Evolutionary conservation across 1,140 invertebrate species (phyloP), one percentile per base, ranked within the genome.

Genomic region (Habropoda laboriosa): DNA sequence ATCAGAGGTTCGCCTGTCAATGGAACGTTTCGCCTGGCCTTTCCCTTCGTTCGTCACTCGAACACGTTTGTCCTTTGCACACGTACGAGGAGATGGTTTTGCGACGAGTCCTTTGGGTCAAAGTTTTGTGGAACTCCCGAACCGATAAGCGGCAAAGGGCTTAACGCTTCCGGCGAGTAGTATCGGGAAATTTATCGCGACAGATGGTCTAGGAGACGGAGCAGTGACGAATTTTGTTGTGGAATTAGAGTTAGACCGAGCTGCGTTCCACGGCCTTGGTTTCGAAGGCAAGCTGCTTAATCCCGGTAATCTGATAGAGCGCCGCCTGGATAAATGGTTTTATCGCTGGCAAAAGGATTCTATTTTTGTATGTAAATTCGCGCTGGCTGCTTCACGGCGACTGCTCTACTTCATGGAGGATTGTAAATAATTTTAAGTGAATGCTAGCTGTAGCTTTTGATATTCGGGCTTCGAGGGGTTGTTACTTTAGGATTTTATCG

Each of bases 151-250:
- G 30, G 53, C 1, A 21, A n/a, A 18, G 6, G 32, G 61, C 27
- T 55, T 42, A 53, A 55, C 32, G 73, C 40, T 45, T 32, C n/a
- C 8, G 71, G 32, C 30, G 47, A 47, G 32, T 40, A 32, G 47
- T 53, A 40, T 35, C 61, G 63, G 38, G 4, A 32, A 66, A 66
- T 38, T 76, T 76, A 67, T 67, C 53, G 49, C n/a, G n/a, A n/a
- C 53, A 35, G 61, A 27, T 42, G 47, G 49, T 67, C 30, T n/a
- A 6, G 21, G 38, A 21, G 24, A 21, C 0, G 10, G 30, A 16
- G 8, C 30, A n/a, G 27, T 18, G 5, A 35, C 21, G n/a, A 32
- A 49, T 67, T 67, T 47, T 21, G 42, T 47, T 67, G n/a, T 49
- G 24, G 12, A 67, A 32, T 49, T 67, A n/a, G 21, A 27, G 30